Evolutionary conservation across 2,888 invertebrate genomes (phyloP).

Genomic region (Rugalucina vietnamica): DNA sequence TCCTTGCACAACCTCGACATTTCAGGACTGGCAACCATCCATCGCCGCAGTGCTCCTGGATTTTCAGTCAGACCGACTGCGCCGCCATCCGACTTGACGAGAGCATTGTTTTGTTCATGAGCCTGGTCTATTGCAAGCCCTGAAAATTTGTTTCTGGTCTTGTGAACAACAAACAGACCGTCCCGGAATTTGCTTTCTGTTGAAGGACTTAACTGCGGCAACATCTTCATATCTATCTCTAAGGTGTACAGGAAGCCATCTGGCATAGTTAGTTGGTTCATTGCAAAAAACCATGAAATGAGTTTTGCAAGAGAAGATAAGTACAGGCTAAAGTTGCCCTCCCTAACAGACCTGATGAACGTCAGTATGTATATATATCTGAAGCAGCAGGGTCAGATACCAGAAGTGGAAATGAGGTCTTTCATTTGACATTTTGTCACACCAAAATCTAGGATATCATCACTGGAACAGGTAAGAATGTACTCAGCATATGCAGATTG

Average conservation of each 20-base stretch:
- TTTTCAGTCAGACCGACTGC: background rate
- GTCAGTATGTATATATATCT: background rate
- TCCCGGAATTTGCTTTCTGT: background rate
- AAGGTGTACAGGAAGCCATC: background rate
- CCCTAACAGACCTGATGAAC: background rate
- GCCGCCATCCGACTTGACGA: background rate
- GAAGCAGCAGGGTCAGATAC: background rate
- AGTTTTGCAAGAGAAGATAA: background rate
- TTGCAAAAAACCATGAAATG: background rate
- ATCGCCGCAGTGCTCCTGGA: background rate
- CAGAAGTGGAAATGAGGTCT: background rate
- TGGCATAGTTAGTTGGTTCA: background rate
- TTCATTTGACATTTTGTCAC: background rate
- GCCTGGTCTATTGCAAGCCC: background rate
- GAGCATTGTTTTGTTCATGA: background rate
- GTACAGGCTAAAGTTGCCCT: background rate
- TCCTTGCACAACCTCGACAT: background rate
- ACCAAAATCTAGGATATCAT: background rate
- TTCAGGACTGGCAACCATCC: background rate
- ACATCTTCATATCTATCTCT: background rate
- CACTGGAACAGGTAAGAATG: background rate
- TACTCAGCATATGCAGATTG: background rate
- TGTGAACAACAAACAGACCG: no score
- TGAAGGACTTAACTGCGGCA: background rate
- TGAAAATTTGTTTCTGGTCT: background rate